Evolutionary conservation across 2,888 invertebrate species (phyloP), one percentile per base, ranked within the genome.

Genomic region (Rotaria sp.): DNA sequence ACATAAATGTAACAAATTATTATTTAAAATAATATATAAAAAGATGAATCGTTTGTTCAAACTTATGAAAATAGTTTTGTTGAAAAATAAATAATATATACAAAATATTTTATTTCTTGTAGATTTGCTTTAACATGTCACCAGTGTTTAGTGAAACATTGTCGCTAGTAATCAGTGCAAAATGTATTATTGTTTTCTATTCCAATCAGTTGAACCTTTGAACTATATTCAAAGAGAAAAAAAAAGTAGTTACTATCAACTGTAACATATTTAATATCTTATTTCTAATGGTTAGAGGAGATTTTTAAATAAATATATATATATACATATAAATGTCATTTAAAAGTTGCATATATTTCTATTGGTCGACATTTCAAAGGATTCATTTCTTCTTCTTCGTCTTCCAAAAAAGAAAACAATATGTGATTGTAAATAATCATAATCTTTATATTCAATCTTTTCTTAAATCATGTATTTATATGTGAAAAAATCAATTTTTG

Each of bases 381-480:
- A 35, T 67, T 67, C 35, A n/a, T 38, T 59, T 67, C 30, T 59
- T 59, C 59, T 59, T 67, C 67, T 67, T 67, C 35, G 35, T 30
- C 59, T 59, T 59, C 59, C 15, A 67, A 30, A 67, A 67, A 67
- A 67, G 67, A 67, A 67, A 67, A 67, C 67, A 67, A 67, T 18
- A 67, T 35, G 67, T 67, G 35, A 18, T n/a, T 35, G 67, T 67
- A 67, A 67, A 67, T 67, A 67, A 67, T 30, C 67, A 67, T 67
- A 35, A 7, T 67, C 67, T 15, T 67, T 21, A 21, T 35, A 35
- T 21, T 35, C 67, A 35, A 35, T 67, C 21, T 38, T 35, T 18
- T 67, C 30, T 35, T 67, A 67, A 38, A 18, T 38, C 35, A 67
- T 21, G 38, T 67, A 21, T 18, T 35, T 5, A 30, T 18, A 21